Percentiles rank a stretch among this genome's conserved stretches.
Evolutionary conservation across 1,140 invertebrate species (phyloP).

Genomic region (Plodia interpunctella): DNA sequence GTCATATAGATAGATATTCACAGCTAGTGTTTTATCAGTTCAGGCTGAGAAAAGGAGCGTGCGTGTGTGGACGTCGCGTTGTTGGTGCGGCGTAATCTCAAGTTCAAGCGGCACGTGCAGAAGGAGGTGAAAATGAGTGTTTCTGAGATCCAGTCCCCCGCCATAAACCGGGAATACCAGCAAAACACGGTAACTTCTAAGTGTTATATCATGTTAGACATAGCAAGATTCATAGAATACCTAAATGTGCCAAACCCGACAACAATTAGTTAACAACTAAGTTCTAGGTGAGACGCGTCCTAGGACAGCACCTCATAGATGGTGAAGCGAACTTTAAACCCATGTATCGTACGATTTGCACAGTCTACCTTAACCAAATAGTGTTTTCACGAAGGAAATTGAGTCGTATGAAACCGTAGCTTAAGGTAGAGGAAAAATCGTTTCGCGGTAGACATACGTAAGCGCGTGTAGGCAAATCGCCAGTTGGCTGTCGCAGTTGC

Average conservation of each 20-base stretch:
- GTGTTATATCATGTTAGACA: not conserved
- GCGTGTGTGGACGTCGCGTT: conserved; percentile 25
- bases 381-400: conserved; percentile 12
- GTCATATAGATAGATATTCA: conserved; percentile 45
- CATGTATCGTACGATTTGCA: conserved; percentile 6
- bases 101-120: conserved; percentile 23
- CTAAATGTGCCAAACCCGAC: too few species aligned
- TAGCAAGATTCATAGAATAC: too few species aligned
- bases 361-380: conserved; percentile 1
- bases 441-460: conserved; percentile 6
- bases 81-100: conserved; percentile 10
- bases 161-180: not conserved
- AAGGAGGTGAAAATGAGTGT: not conserved
- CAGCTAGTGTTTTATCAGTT: conserved; percentile 45
- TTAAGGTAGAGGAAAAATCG: not conserved
- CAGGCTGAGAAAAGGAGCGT: conserved; percentile 33
- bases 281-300: not conserved
- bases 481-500: conserved; percentile 62
- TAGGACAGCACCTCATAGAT: not conserved
- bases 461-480: conserved; percentile 60
- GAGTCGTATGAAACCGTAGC: conserved; percentile 5
- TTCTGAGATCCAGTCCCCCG: not conserved
- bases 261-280: too few species aligned
- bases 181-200: conserved; percentile 6
- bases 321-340: not conserved